Conservation (phyloP, 2,113 vertebrate genomes). For the Laticauda colubrina region DNA sequence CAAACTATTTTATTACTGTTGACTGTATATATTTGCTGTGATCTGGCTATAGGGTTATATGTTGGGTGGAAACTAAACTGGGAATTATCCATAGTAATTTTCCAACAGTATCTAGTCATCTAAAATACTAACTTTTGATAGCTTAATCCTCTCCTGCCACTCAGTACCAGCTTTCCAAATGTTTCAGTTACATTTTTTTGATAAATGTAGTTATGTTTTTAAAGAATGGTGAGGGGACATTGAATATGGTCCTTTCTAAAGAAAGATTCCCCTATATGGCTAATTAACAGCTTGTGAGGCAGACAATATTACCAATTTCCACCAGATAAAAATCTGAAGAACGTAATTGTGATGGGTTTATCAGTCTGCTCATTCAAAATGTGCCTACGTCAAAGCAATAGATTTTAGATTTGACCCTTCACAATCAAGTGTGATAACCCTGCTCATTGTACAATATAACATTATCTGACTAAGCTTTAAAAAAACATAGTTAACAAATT, state of each 20-base stretch:
- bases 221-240: neutral
- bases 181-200: neutral
- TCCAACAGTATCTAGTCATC: neutral
- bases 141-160: neutral
- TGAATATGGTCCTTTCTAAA: neutral
- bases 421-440: neutral
- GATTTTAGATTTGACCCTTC: neutral
- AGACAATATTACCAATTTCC: neutral
- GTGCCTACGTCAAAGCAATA: neutral
- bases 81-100: neutral
- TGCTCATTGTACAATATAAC: neutral
- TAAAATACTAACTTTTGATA: neutral
- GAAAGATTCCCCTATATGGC: neutral
- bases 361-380: neutral
- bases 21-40: neutral
- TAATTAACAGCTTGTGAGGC: neutral
- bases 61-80: neutral
- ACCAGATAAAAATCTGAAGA: neutral
- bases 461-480: neutral
- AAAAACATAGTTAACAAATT: neutral
- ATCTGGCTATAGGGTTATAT: neutral
- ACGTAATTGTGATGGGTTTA: neutral
- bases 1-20: neutral
- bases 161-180: neutral
- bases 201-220: neutral